Conservation (phyloP, 2,797 vertebrate species). For the Fistularia commersonii region DNA sequence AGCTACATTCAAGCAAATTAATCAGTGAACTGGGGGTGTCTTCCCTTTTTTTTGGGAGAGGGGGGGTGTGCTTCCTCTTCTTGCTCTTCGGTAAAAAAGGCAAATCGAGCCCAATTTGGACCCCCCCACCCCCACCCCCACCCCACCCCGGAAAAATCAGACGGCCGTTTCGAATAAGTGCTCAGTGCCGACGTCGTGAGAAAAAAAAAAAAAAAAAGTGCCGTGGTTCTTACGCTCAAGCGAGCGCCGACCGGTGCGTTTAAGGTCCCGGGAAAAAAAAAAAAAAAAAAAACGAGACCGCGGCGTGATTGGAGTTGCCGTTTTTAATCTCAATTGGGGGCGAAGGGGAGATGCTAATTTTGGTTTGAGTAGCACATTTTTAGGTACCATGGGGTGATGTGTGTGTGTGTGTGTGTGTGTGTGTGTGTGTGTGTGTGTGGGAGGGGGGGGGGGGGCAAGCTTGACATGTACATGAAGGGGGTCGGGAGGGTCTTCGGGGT, state of each 20-base stretch:
- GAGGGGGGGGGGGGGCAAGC: too few relatives aligned
- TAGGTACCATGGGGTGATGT: too few relatives aligned
- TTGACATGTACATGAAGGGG: too few relatives aligned
- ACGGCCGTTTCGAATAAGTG: slow-evolving; percentile 65
- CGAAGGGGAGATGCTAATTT: too few relatives aligned
- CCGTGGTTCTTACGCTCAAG: slow-evolving; percentile 48
- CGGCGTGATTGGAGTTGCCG: too few relatives aligned
- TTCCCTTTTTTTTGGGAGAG: slow-evolving; percentile 63
- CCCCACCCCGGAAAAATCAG: slow-evolving; percentile 19
- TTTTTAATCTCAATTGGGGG: too few relatives aligned
- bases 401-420: too few relatives aligned
- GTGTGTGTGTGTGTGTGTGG: too few relatives aligned
- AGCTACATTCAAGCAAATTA: slow-evolving; percentile 65
- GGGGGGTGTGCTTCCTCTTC: slow-evolving; percentile 62
- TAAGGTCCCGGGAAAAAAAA: slow-evolving; percentile 8
- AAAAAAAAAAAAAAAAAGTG: too few relatives aligned
- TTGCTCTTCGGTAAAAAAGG: slow-evolving; percentile 43
- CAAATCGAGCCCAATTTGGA: slow-evolving; percentile 20
- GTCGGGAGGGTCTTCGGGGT: background rate
- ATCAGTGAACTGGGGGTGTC: slow-evolving; percentile 13
- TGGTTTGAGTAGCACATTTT: too few relatives aligned
- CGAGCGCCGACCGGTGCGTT: slow-evolving; percentile 11
- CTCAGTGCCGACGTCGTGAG: slow-evolving; percentile 52
- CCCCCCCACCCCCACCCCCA: too few relatives aligned
- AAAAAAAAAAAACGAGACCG: too few relatives aligned